Base-by-base conservation (phyloP, 2,113 vertebrate species). In the Hiodon tergisus region DNA sequence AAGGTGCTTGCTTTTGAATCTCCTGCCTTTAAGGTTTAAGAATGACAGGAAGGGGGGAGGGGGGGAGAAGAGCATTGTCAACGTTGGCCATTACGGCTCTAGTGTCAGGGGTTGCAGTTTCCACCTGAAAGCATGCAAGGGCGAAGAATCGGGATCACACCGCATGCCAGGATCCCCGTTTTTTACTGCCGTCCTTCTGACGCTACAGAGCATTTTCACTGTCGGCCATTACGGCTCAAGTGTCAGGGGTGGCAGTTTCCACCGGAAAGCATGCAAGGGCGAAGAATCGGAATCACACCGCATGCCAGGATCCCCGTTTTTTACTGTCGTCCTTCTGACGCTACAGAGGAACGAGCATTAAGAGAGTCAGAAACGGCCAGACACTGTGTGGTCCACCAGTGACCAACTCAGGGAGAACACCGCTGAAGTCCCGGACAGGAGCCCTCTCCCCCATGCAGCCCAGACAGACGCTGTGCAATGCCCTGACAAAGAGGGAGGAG, bases 241-340 rank as follows among this genome's bases (percentile, higher is more conserved):
- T n/a, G n/a, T n/a, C n/a, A n/a, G n/a, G n/a, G n/a, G n/a, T n/a
- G n/a, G n/a, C n/a, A n/a, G n/a, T 13, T 55, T 71, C 46, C 69
- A 58, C 57, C 69, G 58, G 69, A 31, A 71, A 59, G 54, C 31
- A 4, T 14, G 69, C n/a, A 59, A 59, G 59, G 69, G 69, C 5
- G 13, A 47, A 46, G 8, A 2, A 59, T n/a, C 58, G 55, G 59
- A 71, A 71, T 54, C n/a, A 4, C 31, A 6, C 3, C 17, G 10
- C 11, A 16, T 17, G 9, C 68, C 3, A 57, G 16, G 5, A 10
- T 55, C 68, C 51, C 16, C 68, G 55, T 6, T 11, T 16, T 3
- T 48, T 48, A 59, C 17, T 3, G 13, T 6, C 4, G 10, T 60
- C 57, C 31, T 7, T 48, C 46, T 47, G 14, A 58, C 47, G n/a